These are phyloP conservation scores for Lepidochrysops patricia DNA, from an alignment of 2,888 invertebrate genomes.

Conservation along the genomic window DNA sequence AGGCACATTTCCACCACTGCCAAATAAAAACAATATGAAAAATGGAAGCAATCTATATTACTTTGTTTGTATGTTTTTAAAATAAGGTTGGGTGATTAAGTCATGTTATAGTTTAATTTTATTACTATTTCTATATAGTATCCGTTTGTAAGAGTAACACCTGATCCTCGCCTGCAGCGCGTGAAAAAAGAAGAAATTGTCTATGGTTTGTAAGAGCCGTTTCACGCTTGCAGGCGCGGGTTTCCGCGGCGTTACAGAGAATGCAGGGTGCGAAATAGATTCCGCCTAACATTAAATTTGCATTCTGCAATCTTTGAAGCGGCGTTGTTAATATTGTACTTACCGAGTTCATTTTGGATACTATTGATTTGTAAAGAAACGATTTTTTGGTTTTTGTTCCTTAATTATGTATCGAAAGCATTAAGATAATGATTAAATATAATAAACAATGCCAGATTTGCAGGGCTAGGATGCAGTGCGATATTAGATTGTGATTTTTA, in stretches of 20 bases:
- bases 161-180: conserved; percentile 39
- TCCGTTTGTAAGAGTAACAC: conserved; percentile 54
- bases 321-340: conserved; percentile 56
- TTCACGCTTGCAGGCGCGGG: conserved; percentile 29
- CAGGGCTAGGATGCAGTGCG: conserved; percentile 50
- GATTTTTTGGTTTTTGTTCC: conserved; percentile 73
- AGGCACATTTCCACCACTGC: conserved; percentile 76
- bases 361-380: conserved; percentile 61
- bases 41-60: conserved; percentile 48
- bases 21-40: conserved; percentile 54
- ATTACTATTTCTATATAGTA: conserved; percentile 63
- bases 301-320: conserved; percentile 67
- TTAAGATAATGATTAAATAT: conserved; percentile 68
- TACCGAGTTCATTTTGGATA: conserved; percentile 55
- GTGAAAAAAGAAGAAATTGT: conserved; percentile 11
- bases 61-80: conserved; percentile 64
- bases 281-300: conserved; percentile 72
- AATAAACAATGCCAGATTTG: conserved; percentile 55
- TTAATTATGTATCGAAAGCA: conserved; percentile 67
- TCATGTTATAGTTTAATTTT: conserved; percentile 71
- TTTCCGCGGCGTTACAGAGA: conserved; percentile 56
- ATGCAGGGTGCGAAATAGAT: conserved; percentile 63
- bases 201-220: conserved; percentile 7
- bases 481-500: conserved; percentile 62
- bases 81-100: conserved; percentile 66